Percentiles rank a stretch among this genome's conserved stretches.
Evolutionary conservation across 2,888 invertebrate species (phyloP).

Genomic region (Eumerus sabulonum): DNA sequence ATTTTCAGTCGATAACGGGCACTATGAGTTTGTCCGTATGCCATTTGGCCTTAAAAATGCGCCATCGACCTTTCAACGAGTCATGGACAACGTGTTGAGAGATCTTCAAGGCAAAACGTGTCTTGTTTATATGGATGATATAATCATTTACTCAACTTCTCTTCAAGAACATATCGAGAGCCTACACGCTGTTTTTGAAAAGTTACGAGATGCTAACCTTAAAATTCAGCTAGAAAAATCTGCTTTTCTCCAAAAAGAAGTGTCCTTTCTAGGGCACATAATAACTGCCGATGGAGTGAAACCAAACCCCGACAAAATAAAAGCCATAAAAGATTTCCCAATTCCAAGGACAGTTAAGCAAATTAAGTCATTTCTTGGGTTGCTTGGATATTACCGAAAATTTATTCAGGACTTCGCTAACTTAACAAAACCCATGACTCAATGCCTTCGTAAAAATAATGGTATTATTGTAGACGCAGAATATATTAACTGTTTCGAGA

Average conservation of each 20-base stretch:
- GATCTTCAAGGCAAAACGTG: constrained; percentile 9
- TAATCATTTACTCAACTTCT: no score
- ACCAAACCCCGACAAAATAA: no score
- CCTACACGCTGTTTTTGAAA: constrained; percentile 65
- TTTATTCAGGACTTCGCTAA: constrained; percentile 37
- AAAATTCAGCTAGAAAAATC: constrained; percentile 70
- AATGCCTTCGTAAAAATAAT: constrained; percentile 30
- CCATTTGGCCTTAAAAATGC: no score
- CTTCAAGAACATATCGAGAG: constrained; percentile 34
- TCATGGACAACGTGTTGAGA: constrained; percentile 30
- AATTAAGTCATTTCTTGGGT: no score
- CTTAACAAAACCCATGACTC: constrained; percentile 52
- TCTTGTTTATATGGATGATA: constrained; percentile 38
- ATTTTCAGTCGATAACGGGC: no score
- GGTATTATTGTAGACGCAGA: constrained; percentile 8
- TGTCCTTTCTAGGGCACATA: no score
- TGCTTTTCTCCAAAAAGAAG: no score
- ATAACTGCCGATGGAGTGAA: no score
- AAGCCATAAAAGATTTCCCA: constrained; percentile 26
- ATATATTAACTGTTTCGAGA: constrained; percentile 37
- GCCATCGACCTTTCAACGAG: no score
- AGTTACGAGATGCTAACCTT: constrained; percentile 65
- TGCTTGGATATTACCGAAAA: no score
- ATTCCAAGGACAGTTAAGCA: no score
- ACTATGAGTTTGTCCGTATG: no score